Evolutionary conservation across 2,888 invertebrate genomes (phyloP), one percentile per base, ranked within the genome.

Genomic region (Orchestes rusci): DNA sequence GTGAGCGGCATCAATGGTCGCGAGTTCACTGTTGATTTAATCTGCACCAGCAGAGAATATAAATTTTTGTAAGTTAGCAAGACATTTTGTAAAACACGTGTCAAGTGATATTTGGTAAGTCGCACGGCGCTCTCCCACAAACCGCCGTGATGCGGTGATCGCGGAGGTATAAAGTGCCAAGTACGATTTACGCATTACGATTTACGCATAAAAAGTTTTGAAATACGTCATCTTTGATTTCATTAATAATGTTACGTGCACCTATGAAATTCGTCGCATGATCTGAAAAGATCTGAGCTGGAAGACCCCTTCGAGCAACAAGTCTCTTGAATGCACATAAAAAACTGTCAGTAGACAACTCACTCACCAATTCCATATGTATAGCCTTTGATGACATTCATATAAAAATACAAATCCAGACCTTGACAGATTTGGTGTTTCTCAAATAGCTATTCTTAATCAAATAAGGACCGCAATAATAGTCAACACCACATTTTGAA

Each of bases 121-220:
- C n/a, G n/a, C n/a, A 62, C 52, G 4, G 53, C 56, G 3, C 55
- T 50, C 31, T 64, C 62, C 59, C 58, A 59, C 16, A 37, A 17
- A 2, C 37, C 37, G 13, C 10, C 19, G 13, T 28, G 16, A 37
- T 28, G 37, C 2, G 59, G 61, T 8, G 56, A 46, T 12, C 34
- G 19, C 4, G 62, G 55, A 2, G 59, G 59, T 28, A 55, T 59
- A 36, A 61, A 64, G 29, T 57, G 47, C 61, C 61, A 62, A 8
- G n/a, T n/a, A n/a, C n/a, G n/a, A n/a, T n/a, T n/a, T n/a, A n/a
- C n/a, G n/a, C 10, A 8, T 20, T 41, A 36, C 48, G 18, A n/a
- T 16, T 37, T 12, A 20, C 28, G 16, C n/a, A 15, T 10, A 39
- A 16, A 18, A 39, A 39, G 4, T 32, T 17, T 13, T 31, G 35